These are phyloP conservation scores for Oryzias curvinotus DNA, from an alignment of 2,113 vertebrate species.

Conservation along the genomic window DNA sequence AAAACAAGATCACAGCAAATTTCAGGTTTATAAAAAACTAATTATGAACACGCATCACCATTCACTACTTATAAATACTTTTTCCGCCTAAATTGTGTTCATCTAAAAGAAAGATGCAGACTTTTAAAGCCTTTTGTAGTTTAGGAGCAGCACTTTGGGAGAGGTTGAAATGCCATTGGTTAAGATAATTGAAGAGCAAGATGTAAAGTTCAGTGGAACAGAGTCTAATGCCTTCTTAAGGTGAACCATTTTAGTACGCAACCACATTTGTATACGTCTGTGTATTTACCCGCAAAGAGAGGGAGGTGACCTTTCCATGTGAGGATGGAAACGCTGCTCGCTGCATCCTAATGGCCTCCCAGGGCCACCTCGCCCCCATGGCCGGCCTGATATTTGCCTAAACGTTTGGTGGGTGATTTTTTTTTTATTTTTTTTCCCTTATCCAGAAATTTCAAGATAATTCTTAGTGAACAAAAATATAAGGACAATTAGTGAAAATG, in stretches of 20 bases:
- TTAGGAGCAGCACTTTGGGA: constrained; percentile 49
- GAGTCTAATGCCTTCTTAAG: constrained; percentile 80
- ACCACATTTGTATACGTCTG: constrained; percentile 78
- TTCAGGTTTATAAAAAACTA: too few relatives aligned
- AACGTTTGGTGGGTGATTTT: constrained; percentile 66
- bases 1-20: not conserved
- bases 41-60: too few relatives aligned
- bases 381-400: constrained; percentile 81
- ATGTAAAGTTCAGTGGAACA: constrained; percentile 71
- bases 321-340: constrained; percentile 68
- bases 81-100: not conserved
- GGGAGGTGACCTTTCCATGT: constrained; percentile 81
- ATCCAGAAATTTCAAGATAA: not conserved
- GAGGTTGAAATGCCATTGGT: constrained; percentile 68
- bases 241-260: constrained; percentile 76
- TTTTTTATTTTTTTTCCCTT: constrained; percentile 7
- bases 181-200: constrained; percentile 65
- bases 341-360: constrained; percentile 83
- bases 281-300: constrained; percentile 78
- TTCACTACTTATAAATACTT: too few relatives aligned
- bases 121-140: constrained; percentile 38
- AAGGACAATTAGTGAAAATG: too few relatives aligned
- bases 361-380: constrained; percentile 72
- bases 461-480: too few relatives aligned
- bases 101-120: constrained; percentile 18